Evolutionary conservation across 2,113 vertebrate species (phyloP), one percentile per base, ranked within the genome.

Genomic region (Scolopax mira): DNA sequence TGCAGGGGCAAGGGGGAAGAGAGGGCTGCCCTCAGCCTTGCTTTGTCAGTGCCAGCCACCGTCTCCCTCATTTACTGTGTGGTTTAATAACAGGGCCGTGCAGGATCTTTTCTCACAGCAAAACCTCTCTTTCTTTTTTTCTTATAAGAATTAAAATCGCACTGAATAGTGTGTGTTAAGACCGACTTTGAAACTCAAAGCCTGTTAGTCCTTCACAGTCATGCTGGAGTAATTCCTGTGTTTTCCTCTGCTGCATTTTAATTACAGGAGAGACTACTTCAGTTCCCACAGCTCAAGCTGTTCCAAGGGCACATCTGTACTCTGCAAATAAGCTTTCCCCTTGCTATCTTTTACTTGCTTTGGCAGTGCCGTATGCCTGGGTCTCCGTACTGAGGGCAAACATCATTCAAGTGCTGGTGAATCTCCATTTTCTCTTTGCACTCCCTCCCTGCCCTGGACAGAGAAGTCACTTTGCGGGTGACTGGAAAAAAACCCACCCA

Each of bases 211-310:
- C 37, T 81, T 93, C 24, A 18, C 39, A 25, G 37, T 61, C 28
- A 33, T 0, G 2, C 66, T 72, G 49, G 74, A 67, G 52, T 72
- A 69, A 84, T 69, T 89, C 52, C n/a, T 54, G 11, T 57, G 30
- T 70, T 87, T 85, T 75, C 35, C 19, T 81, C 65, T 74, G 42
- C 58, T 70, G 82, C 65, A 9, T 87, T 85, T 82, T 82, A 89
- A 77, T 87, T 66, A 30, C 52, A 65, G 58, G 58, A 58, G 44
- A 57, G 87, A 65, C 70, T 46, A 81, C 52, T 37, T 81, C 62
- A 82, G 44, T 72, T 90, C 41, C 64, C 77, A 48, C 48, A 41
- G 60, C 78, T 79, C 48, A 55, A 42, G 73, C 54, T 82, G 35
- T 31, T 69, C 12, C n/a, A 86, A 75, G 57, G 66, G 9, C 54